These are phyloP conservation scores for Drosophila nigritarsus DNA, from an alignment of 2,888 invertebrate species.

Conservation along the genomic window DNA sequence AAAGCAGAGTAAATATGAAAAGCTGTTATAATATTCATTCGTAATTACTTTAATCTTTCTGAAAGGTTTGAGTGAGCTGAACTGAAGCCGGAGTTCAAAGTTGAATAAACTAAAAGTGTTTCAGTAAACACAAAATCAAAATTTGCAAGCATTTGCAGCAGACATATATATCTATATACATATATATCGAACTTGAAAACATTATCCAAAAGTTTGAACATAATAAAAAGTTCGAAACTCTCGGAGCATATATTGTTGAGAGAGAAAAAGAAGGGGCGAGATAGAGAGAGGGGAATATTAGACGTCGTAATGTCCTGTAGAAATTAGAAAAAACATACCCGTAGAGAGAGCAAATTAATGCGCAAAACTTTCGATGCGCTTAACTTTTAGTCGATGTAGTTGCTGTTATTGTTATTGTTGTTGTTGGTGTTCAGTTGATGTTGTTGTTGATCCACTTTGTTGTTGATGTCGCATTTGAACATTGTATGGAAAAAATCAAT, in stretches of 20 bases:
- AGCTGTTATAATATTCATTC: background rate
- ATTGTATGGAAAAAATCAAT: slow-evolving; percentile 62
- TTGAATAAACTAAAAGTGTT: slow-evolving; percentile 19
- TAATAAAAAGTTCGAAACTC: slow-evolving; percentile 61
- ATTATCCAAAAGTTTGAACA: slow-evolving; percentile 33
- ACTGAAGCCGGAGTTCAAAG: slow-evolving; percentile 10
- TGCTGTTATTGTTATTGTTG: slow-evolving; percentile 29
- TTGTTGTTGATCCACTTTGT: slow-evolving; percentile 50
- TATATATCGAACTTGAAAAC: slow-evolving; percentile 21
- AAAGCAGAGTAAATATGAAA: background rate
- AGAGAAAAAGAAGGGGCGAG: slow-evolving; percentile 7
- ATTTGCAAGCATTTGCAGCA: slow-evolving; percentile 8
- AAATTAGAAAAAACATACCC: slow-evolving; percentile 74
- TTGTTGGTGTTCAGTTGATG: slow-evolving; percentile 42
- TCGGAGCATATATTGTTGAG: slow-evolving; percentile 64
- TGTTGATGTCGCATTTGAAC: slow-evolving; percentile 45
- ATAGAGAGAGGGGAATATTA: slow-evolving; percentile 6
- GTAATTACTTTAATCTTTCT: background rate
- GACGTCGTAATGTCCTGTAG: slow-evolving; percentile 37
- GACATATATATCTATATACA: background rate
- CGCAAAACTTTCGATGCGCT: slow-evolving; percentile 44
- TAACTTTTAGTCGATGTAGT: slow-evolving; percentile 49
- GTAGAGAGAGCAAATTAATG: slow-evolving; percentile 35
- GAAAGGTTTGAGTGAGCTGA: background rate
- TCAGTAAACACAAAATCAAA: slow-evolving; percentile 20